These are phyloP conservation scores for Lycophotia porphyrea DNA, from an alignment of 2,888 invertebrate genomes.

Conservation along the genomic window DNA sequence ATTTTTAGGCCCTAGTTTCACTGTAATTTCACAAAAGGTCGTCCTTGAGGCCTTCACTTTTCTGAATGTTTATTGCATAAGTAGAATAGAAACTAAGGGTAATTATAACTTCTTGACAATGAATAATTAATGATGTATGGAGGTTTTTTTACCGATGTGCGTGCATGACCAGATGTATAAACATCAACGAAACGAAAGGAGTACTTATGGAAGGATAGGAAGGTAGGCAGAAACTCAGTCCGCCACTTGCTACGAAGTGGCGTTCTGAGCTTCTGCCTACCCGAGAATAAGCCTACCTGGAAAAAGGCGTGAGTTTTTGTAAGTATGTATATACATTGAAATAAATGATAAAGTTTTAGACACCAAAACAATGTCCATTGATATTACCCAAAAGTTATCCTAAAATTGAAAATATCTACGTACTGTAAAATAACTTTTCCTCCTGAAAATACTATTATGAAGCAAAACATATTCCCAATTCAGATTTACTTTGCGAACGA, in stretches of 20 bases:
- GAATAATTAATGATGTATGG: no score
- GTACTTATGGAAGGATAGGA: no score
- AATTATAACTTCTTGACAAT: background rate
- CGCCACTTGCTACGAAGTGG: no score
- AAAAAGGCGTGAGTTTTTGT: background rate
- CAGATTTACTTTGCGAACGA: background rate
- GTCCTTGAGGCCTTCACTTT: background rate
- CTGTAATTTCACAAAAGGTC: background rate
- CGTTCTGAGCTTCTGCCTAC: background rate
- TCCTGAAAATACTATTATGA: background rate
- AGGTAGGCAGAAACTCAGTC: no score
- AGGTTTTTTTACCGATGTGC: background rate
- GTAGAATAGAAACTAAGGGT: background rate
- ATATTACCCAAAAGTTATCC: no score
- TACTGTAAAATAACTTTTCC: no score
- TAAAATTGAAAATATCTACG: background rate
- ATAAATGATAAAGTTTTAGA: background rate
- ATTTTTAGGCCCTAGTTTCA: background rate
- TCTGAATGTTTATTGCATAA: background rate
- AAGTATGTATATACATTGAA: background rate
- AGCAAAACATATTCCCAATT: conserved; percentile 13
- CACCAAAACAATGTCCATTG: background rate
- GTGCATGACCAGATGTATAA: background rate
- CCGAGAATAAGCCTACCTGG: no score
- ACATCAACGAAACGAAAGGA: background rate